Conservation (phyloP, 2,888 invertebrate species). For the Toxonevra muliebris region DNA sequence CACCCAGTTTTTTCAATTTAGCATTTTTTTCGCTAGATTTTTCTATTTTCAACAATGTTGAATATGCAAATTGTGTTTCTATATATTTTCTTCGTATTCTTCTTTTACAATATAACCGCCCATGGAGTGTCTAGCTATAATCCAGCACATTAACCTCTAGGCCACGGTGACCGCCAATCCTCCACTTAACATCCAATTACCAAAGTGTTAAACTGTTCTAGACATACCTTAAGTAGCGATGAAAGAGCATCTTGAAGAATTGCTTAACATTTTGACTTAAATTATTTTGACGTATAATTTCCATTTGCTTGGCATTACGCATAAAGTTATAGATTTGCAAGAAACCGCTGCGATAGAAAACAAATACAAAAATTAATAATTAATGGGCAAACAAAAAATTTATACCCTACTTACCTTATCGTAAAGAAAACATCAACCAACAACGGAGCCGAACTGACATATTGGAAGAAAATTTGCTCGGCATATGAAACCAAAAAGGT, state of each 20-base stretch:
- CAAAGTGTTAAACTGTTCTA: background rate
- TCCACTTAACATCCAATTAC: too few species aligned
- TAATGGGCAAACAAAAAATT: background rate
- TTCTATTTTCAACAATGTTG: too few species aligned
- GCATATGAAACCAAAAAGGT: constrained; percentile 60
- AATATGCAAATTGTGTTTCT: too few species aligned
- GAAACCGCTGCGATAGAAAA: constrained; percentile 55
- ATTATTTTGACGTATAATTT: constrained; percentile 51
- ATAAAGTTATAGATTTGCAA: constrained; percentile 62
- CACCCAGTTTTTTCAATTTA: too few species aligned
- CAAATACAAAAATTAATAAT: background rate
- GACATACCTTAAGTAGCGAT: constrained; percentile 58
- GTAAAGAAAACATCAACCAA: constrained; percentile 64
- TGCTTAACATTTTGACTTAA: constrained; percentile 51
- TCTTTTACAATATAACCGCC: too few species aligned
- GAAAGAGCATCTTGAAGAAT: constrained; percentile 58
- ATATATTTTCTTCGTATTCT: too few species aligned
- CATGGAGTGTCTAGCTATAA: too few species aligned
- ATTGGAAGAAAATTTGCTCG: constrained; percentile 61
- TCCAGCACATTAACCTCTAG: too few species aligned
- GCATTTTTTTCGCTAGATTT: too few species aligned
- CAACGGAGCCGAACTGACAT: constrained; percentile 62
- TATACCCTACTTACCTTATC: constrained; percentile 54
- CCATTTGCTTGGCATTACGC: constrained; percentile 54
- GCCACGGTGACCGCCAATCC: too few species aligned